Base-by-base conservation (phyloP, 2,888 invertebrate genomes). In the Apamea epomidion region DNA sequence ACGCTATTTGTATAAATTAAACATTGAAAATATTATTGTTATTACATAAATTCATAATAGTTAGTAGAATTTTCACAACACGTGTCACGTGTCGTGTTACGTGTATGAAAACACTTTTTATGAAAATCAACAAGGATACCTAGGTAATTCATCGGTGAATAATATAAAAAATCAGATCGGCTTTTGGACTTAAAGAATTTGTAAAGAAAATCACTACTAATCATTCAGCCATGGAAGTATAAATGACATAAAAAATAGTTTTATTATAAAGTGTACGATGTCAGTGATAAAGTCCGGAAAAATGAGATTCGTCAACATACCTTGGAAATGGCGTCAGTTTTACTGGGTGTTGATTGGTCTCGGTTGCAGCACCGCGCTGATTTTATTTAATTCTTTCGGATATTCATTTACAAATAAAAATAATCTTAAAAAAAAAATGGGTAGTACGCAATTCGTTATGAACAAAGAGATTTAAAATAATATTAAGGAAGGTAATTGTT, bases 261-360 rank as follows among this genome's bases (percentile, higher is more conserved):
- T 42, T 42, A 42, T 10, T 45, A 45, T 10, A 45, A 10, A 10
- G 10, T 45, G 16, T 51, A 51, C 51, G 18, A 51, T 51, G 0
- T 18, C n/a, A n/a, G n/a, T n/a, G n/a, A 51, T 51, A 5, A 16
- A 60, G 8, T 6, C n/a, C 18, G 18, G 16, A 14, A 74, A 74
- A 16, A 42, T 58, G 21, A 29, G 32, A 29, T 72, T 54, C 10
- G n/a, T 58, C 64, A 80, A 48, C 21, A 64, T 64, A n/a, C n/a
- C n/a, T 71, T 54, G 54, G 7, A 54, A 7, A 7, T 12, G 16
- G 18, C 18, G 12, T 73, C 58, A 29, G 37, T 68, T 60, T 42
- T 18, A 68, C 2, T 51, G 16, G 51, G 25, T 18, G 29, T 64
- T 71, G 14, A 74, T 58, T 74, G 81, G 29, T 60, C 25, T 58